Conservation (phyloP, 2,888 invertebrate genomes). For the Cephus spinipes region DNA sequence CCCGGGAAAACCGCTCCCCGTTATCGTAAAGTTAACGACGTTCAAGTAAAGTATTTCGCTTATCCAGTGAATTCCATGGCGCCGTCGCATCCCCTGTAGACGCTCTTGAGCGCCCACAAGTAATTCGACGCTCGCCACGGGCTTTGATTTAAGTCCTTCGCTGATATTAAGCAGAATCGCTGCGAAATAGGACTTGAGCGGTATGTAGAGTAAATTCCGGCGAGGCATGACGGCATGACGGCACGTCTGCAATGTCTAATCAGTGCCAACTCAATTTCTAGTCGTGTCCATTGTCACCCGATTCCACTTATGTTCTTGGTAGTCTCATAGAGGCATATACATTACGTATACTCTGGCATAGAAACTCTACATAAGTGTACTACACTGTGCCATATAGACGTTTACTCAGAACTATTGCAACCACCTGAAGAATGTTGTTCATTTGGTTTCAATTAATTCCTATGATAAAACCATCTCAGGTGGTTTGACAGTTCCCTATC, state of each 20-base stretch:
- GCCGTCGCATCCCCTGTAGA: not conserved
- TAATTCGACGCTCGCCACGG: not conserved
- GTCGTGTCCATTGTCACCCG: conserved; percentile 51
- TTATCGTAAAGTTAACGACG: not conserved
- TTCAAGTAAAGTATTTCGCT: not conserved
- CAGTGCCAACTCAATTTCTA: conserved; percentile 64
- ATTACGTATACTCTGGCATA: not conserved
- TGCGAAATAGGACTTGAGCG: conserved; percentile 37
- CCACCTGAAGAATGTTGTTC: no score
- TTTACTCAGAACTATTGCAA: no score
- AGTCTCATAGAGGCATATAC: not conserved
- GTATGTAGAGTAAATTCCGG: conserved; percentile 57
- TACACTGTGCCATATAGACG: not conserved
- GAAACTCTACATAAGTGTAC: not conserved
- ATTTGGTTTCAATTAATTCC: no score
- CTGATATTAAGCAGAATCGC: conserved; percentile 35
- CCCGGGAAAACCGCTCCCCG: not conserved
- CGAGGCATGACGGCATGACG: conserved; percentile 56
- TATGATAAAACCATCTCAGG: no score
- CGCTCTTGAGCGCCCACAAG: not conserved
- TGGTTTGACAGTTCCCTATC: not conserved
- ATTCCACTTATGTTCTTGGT: conserved; percentile 27
- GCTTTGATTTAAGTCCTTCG: conserved; percentile 34
- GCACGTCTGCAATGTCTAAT: conserved; percentile 64
- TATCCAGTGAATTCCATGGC: not conserved